phyloP scores from a whole-genome alignment of 1,140 invertebrate genomes.

The Microplitis demolitor region DNA sequence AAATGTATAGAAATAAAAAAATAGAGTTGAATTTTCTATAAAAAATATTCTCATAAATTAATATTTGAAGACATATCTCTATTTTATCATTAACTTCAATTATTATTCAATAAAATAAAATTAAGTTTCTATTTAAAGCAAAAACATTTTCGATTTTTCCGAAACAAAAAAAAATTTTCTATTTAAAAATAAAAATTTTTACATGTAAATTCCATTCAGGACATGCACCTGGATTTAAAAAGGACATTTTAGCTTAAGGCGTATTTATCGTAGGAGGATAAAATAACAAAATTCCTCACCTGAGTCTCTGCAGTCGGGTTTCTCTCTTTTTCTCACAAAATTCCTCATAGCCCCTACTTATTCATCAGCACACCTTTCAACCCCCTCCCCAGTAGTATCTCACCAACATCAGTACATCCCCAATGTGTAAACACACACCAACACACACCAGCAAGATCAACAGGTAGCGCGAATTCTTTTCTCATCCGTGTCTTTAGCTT shows the following conservation, averaged over 20 bases:
- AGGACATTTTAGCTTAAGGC: neutral
- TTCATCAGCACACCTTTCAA: too few species aligned
- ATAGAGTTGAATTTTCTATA: too few species aligned
- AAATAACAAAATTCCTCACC: neutral
- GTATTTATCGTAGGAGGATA: constrained; percentile 18
- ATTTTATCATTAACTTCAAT: too few species aligned
- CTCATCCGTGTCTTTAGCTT: neutral
- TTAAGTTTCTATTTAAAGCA: too few species aligned
- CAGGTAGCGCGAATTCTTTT: constrained; percentile 14
- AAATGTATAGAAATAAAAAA: too few species aligned
- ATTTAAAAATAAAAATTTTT: neutral
- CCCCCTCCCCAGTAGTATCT: neutral
- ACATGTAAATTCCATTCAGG: neutral
- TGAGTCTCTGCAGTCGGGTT: neutral
- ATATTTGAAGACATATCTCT: too few species aligned
- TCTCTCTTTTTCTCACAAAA: neutral
- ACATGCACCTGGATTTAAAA: neutral
- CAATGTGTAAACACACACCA: neutral
- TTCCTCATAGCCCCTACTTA: too few species aligned
- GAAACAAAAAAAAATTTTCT: too few species aligned
- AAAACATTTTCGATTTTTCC: too few species aligned
- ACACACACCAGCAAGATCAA: constrained; percentile 16
- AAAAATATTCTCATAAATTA: too few species aligned
- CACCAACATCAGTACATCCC: neutral
- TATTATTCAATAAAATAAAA: too few species aligned